Conservation (phyloP, 2,888 invertebrate species). For the Lepas anatifera region DNA sequence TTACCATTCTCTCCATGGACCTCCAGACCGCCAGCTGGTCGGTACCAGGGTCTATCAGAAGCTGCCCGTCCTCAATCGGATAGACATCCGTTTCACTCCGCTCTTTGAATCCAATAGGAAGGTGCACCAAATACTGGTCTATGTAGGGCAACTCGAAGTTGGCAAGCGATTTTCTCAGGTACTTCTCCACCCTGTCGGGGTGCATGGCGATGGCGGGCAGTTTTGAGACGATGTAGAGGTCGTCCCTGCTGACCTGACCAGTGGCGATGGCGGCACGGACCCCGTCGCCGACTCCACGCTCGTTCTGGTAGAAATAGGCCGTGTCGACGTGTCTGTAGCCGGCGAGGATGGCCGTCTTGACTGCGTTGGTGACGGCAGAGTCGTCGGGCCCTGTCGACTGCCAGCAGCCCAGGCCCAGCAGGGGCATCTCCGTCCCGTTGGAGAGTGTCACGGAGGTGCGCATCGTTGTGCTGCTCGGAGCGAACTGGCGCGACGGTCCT, state of each 20-base stretch:
- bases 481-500: no score
- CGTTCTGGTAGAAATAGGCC: conserved; percentile 19
- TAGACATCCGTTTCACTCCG: conserved; percentile 50
- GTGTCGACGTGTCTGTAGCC: conserved; percentile 21
- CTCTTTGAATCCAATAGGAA: conserved; percentile 50
- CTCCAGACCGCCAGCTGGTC: conserved; percentile 61
- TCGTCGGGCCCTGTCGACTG: conserved; percentile 7
- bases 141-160: conserved; percentile 62
- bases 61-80: conserved; percentile 45
- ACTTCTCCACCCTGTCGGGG: conserved; percentile 51
- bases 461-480: no score
- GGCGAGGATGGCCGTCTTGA: conserved; percentile 15
- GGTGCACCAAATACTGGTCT: conserved; percentile 69
- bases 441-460: conserved; percentile 10
- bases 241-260: neutral
- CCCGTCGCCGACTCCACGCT: conserved; percentile 15
- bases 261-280: neutral
- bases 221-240: conserved; percentile 16
- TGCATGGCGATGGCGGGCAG: conserved; percentile 35
- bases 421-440: conserved; percentile 19
- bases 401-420: conserved; percentile 21
- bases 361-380: neutral
- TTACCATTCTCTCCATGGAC: conserved; percentile 54
- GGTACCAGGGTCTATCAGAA: conserved; percentile 46
- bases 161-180: conserved; percentile 51